Evolutionary conservation across 1,140 invertebrate genomes (phyloP).

Genomic region (Microplitis demolitor): DNA sequence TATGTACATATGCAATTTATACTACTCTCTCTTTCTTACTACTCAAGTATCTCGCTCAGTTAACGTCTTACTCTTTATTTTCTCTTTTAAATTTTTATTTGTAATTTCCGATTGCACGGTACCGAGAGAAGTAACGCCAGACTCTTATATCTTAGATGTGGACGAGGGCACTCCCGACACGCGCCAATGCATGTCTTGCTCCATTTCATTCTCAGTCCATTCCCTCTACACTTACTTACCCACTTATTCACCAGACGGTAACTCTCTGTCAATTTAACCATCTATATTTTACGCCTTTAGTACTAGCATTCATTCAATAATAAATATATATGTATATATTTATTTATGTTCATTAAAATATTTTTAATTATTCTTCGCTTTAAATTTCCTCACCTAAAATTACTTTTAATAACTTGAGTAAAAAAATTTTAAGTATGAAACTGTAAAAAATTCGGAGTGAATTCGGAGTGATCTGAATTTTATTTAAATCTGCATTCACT

Average conservation of each 20-base stretch:
- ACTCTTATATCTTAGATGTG: conserved; percentile 2
- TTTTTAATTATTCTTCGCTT: too few relatives aligned
- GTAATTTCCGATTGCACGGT: not conserved
- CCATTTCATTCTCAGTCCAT: conserved; percentile 56
- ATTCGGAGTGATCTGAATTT: too few relatives aligned
- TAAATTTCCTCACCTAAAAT: too few relatives aligned
- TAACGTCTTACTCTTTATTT: not conserved
- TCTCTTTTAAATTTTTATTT: not conserved
- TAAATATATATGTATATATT: not conserved
- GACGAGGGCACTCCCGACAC: conserved; percentile 54
- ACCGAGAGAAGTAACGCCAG: not conserved
- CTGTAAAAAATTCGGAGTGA: too few relatives aligned
- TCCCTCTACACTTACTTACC: conserved; percentile 54
- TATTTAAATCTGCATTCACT: too few relatives aligned
- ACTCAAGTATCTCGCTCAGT: not conserved
- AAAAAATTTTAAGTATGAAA: too few relatives aligned
- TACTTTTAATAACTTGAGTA: too few relatives aligned
- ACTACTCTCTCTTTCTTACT: conserved; percentile 17
- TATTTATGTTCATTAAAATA: too few relatives aligned
- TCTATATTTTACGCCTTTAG: not conserved
- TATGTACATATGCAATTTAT: not conserved
- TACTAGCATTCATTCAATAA: not conserved
- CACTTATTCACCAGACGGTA: conserved; percentile 54
- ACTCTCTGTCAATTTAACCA: conserved; percentile 30
- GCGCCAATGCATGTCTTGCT: conserved; percentile 60